Evolutionary conservation across 2,888 invertebrate species (phyloP), one percentile per base, ranked within the genome.

Genomic region (Suillia variegata): DNA sequence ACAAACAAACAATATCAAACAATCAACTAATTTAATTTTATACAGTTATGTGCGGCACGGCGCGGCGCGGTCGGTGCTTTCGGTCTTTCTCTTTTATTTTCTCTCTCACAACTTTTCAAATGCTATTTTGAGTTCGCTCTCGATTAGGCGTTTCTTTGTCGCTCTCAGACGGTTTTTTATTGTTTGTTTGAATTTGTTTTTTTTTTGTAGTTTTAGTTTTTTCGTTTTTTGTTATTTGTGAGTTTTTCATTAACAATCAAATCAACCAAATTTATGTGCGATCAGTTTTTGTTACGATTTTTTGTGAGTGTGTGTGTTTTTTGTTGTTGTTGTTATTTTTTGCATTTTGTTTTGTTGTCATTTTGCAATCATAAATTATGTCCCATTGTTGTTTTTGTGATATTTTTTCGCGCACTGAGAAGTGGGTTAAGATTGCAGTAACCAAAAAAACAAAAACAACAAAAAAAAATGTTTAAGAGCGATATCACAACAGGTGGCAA

Each of bases 341-440:
- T 38, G 21, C n/a, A n/a, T n/a, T n/a, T n/a, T n/a, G n/a, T n/a
- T n/a, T n/a, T 34, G 34, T 18, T 38, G 38, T 10, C 4, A 48
- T 54, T 57, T 58, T 58, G 54, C 50, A 52, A 58, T 50, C 49
- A 61, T 49, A 58, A 61, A 31, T 62, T 48, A 54, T 54, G 17
- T 21, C 26, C 31, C 13, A 15, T 56, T 49, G 54, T 49, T 48
- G 33, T 52, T 49, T 33, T 47, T 54, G 33, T 56, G 56, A 59
- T 55, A n/a, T n/a, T n/a, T n/a, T 50, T 62, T 38, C 52, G 62
- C 69, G 68, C 65, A 15, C 15, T 54, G 56, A 54, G 75, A 73
- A 73, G 74, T 74, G 72, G 75, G 73, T 73, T 73, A 73, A 70
- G 62, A 63, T 65, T 62, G 62, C 65, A n/a, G n/a, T n/a, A n/a